phyloP scores from a whole-genome alignment of 2,797 vertebrate species.

The Gallinago solitaria region DNA sequence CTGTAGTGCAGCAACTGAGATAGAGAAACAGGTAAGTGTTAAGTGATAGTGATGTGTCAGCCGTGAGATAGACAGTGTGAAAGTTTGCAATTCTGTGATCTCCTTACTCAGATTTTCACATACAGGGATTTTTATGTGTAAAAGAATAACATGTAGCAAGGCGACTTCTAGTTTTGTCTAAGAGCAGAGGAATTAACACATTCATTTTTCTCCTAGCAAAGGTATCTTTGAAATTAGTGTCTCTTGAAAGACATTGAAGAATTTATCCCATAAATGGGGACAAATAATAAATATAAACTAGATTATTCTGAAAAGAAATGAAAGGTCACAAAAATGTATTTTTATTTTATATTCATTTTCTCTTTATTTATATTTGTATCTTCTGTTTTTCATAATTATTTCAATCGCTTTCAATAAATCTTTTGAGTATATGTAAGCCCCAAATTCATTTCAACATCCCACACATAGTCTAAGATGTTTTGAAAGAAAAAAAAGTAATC shows the following conservation, averaged over 20 bases:
- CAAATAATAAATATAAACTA: background rate
- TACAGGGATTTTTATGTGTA: background rate
- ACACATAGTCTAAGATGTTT: background rate
- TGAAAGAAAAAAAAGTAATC: background rate
- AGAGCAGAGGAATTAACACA: background rate
- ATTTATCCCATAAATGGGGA: background rate
- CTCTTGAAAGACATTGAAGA: background rate
- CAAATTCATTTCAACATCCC: slow-evolving; percentile 7
- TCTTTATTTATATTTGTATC: background rate
- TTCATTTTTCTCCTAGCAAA: background rate
- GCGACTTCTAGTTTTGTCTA: background rate
- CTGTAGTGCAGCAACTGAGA: background rate
- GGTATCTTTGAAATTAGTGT: background rate
- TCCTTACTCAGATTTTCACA: background rate
- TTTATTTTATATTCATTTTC: background rate
- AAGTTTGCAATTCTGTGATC: background rate
- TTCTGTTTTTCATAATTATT: background rate
- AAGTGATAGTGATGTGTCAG: background rate
- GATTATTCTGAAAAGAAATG: background rate
- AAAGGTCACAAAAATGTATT: background rate
- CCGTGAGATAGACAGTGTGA: background rate
- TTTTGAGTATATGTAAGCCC: background rate
- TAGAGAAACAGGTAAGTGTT: background rate
- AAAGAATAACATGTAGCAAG: background rate
- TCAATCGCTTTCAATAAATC: background rate